Base-by-base conservation (phyloP, 2,888 invertebrate species). In the Onchidella celtica region DNA sequence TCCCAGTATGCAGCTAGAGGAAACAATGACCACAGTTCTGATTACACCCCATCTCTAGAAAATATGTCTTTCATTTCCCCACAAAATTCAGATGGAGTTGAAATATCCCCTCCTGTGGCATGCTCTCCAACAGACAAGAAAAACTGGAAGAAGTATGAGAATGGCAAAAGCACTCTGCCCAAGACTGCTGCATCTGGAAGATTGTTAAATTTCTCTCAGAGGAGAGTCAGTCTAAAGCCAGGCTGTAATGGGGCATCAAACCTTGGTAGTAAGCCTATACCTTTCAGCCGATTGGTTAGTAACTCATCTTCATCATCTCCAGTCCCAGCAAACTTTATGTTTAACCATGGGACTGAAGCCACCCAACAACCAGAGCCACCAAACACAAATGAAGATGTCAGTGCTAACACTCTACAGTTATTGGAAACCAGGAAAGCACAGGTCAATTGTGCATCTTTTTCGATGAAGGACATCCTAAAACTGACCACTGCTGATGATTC, bases 11-110 rank as follows among this genome's bases (percentile, higher is more conserved):
- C 77, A 24, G 84, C 79, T 24, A 55, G 38, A 21, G 76, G 61
- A 17, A 66, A 27, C 24, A 65, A 40, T 6, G 74, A 74, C 14
- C 59, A 59, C 57, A 38, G 38, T 29, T 11, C 57, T 4, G 47
- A 21, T 11, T 80, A 55, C 59, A 73, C 66, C n/a, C 59, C 79
- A 88, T 3, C 86, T 90, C 87, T 89, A 85, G 77, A 90, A 89
- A 57, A 83, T 6, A 63, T 92, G 79, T 88, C 92, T 2, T 85
- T 89, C 68, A 88, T 88, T 61, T 91, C 91, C 9, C 91, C 92
- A 24, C 88, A 88, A 11, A 83, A 84, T 27, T 89, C 90, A 27
- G 90, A 90, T 3, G 85, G 85, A 32, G 86, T 86, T 17, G 87
- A 87, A 65, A 83, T 81, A 3, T 89, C 90, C 6, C 91, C 90